Conservation (phyloP, 2,113 vertebrate genomes). For the Elgaria multicarinata region DNA sequence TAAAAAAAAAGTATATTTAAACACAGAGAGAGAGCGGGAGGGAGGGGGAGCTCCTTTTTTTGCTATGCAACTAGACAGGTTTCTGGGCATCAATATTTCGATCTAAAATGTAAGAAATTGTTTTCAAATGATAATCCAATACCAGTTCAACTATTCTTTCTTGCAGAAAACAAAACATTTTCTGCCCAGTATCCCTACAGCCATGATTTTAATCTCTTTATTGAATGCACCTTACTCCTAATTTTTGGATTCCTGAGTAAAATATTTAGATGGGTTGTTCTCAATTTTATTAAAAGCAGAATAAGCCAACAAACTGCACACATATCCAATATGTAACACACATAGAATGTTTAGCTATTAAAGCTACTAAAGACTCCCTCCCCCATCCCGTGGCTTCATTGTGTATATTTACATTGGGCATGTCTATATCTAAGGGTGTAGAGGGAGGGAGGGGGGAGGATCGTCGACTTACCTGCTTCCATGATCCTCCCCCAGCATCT, state of each 20-base stretch:
- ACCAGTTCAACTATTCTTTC: background rate
- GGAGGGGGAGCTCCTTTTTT: constrained; percentile 7
- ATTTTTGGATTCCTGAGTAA: background rate
- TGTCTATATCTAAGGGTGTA: too few species aligned
- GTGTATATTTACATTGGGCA: background rate
- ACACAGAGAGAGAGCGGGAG: constrained; percentile 4
- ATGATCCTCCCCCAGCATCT: too few species aligned
- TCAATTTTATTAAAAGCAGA: background rate
- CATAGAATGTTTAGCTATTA: background rate
- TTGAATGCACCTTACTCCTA: background rate
- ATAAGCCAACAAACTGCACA: background rate
- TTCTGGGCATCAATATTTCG: constrained; percentile 28
- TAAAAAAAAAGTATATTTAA: background rate
- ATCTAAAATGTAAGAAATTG: constrained; percentile 34
- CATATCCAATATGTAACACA: background rate
- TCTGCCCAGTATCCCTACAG: background rate
- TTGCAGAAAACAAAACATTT: constrained; percentile 18
- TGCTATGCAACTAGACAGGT: background rate
- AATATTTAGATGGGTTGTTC: background rate
- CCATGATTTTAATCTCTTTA: background rate
- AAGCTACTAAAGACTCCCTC: background rate
- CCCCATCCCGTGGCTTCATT: background rate
- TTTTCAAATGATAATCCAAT: constrained; percentile 36
- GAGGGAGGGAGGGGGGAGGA: too few species aligned
- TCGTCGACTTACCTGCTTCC: too few species aligned